Conservation (phyloP, 2,888 invertebrate species). For the Nudaria mundana region DNA sequence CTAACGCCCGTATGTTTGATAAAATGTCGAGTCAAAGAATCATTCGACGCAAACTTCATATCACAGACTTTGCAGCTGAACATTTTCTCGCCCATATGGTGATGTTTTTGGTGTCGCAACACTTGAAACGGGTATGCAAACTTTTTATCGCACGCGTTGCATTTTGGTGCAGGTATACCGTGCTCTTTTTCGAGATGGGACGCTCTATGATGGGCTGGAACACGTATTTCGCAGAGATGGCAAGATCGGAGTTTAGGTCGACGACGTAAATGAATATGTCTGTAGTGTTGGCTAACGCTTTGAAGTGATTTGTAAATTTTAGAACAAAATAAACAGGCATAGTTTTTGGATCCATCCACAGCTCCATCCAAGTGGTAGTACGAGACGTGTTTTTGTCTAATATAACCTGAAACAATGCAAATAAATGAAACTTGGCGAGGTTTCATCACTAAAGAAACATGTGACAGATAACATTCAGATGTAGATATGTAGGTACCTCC, state of each 20-base stretch:
- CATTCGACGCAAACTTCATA: slow-evolving; percentile 59
- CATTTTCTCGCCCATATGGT: slow-evolving; percentile 55
- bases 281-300: slow-evolving; percentile 41
- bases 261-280: slow-evolving; percentile 50
- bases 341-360: not conserved
- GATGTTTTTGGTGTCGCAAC: slow-evolving; percentile 48
- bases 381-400: not conserved
- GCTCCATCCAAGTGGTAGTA: not conserved
- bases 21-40: slow-evolving; percentile 40
- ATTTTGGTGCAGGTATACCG: slow-evolving; percentile 51
- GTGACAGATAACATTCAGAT: no score
- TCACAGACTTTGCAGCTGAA: slow-evolving; percentile 68
- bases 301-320: not conserved
- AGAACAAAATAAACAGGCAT: not conserved
- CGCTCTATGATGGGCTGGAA: slow-evolving; percentile 43
- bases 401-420: not conserved
- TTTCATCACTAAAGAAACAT: no score
- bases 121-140: slow-evolving; percentile 50
- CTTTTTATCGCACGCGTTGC: slow-evolving; percentile 53
- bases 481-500: no score
- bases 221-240: slow-evolving; percentile 43
- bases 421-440: not conserved
- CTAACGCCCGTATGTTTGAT: slow-evolving; percentile 31
- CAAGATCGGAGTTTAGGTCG: slow-evolving; percentile 46
- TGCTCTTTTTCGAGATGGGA: slow-evolving; percentile 52